phyloP scores from a whole-genome alignment of 2,113 vertebrate genomes.

The Bettongia penicillata region DNA sequence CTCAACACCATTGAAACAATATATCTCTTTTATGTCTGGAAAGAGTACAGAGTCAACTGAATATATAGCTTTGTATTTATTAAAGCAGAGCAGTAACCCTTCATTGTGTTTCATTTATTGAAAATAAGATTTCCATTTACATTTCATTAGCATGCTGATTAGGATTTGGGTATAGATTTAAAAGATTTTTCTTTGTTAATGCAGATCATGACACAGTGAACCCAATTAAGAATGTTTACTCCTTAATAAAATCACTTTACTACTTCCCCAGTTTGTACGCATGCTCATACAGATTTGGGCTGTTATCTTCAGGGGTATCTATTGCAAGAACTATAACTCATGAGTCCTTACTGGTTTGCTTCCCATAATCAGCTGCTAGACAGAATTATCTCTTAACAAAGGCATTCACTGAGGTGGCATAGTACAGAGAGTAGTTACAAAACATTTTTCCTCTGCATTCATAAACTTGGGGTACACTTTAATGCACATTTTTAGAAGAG shows the following conservation, averaged over 20 bases:
- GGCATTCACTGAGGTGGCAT: not conserved
- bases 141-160: slow-evolving; percentile 1
- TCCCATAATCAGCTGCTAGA: not conserved
- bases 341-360: not conserved
- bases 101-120: not conserved
- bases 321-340: not conserved
- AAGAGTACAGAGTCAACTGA: slow-evolving; percentile 12
- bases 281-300: not conserved
- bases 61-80: not conserved
- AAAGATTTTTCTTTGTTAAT: not conserved
- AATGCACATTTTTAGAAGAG: not conserved
- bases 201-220: not conserved
- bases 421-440: not conserved
- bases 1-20: slow-evolving; percentile 14
- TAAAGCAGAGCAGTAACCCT: not conserved
- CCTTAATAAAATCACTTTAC: not conserved
- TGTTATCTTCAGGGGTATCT: not conserved
- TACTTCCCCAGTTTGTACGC: not conserved
- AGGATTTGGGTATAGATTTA: slow-evolving; percentile 12
- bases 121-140: not conserved
- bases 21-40: not conserved
- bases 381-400: not conserved
- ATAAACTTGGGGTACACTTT: not conserved
- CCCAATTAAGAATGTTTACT: not conserved
- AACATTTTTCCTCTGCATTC: not conserved